Conservation (phyloP, 2,888 invertebrate species). For the Metallyticus violacea region DNA sequence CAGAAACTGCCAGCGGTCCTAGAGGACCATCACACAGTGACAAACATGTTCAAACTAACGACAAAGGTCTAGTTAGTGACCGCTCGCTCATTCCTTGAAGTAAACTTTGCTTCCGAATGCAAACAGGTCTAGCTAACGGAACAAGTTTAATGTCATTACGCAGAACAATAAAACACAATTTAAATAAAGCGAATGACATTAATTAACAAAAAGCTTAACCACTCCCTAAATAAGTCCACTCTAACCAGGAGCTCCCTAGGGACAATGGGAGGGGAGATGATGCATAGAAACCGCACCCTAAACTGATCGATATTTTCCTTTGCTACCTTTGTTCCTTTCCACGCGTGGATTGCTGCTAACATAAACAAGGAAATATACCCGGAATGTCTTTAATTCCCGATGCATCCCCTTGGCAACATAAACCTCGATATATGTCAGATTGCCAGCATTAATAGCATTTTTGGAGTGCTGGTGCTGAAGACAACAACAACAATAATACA, state of each 20-base stretch:
- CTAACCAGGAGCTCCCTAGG: neutral
- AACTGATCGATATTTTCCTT: neutral
- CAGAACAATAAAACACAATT: neutral
- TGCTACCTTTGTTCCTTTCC: neutral
- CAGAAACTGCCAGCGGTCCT: too few relatives aligned
- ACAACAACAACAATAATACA: too few relatives aligned
- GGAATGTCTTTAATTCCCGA: neutral
- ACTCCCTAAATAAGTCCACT: neutral
- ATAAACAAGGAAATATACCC: neutral
- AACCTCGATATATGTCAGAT: too few relatives aligned
- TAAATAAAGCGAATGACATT: neutral
- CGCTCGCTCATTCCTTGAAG: too few relatives aligned
- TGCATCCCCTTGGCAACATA: too few relatives aligned
- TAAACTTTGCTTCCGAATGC: too few relatives aligned
- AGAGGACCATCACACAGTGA: too few relatives aligned
- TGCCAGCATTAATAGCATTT: too few relatives aligned
- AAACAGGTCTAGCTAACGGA: neutral
- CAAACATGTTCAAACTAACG: too few relatives aligned
- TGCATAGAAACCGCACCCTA: slow-evolving; percentile 1
- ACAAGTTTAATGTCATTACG: neutral
- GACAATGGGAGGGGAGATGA: neutral
- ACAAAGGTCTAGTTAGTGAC: too few relatives aligned
- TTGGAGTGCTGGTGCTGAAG: too few relatives aligned
- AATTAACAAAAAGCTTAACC: neutral
- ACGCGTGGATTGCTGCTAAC: neutral